Conservation (phyloP, 2,797 vertebrate genomes). For the Myotis planiceps region DNA sequence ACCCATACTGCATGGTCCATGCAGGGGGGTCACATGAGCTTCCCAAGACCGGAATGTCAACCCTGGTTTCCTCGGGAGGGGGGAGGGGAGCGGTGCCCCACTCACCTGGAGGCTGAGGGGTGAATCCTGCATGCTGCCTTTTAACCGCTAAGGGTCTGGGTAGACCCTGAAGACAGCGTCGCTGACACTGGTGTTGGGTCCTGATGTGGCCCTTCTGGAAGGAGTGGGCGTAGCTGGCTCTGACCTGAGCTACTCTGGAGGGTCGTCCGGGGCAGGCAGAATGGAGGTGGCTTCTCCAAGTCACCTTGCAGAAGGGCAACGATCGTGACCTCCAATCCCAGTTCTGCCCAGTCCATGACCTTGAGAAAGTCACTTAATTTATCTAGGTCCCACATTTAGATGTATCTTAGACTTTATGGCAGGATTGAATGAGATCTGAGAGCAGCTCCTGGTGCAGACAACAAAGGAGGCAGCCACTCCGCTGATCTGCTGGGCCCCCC, state of each 20-base stretch:
- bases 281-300: neutral
- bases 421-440: neutral
- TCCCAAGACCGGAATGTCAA: neutral
- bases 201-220: neutral
- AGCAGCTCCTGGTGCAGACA: neutral
- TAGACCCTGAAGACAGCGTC: neutral
- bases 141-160: neutral
- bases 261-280: rapidly evolving
- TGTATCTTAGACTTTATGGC: neutral
- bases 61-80: neutral
- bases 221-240: rapidly evolving
- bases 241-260: neutral
- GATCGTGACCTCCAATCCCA: neutral
- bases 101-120: neutral
- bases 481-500: neutral
- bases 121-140: neutral
- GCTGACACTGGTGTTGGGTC: neutral
- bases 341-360: neutral
- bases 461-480: neutral
- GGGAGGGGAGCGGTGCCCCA: neutral
- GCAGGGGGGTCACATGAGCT: neutral
- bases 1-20: rapidly evolving
- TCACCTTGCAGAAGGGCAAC: neutral
- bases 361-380: neutral
- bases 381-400: neutral